phyloP scores from a whole-genome alignment of 37 sponge, comb jelly and placozoan genomes.

The Spongilla lacustris region DNA sequence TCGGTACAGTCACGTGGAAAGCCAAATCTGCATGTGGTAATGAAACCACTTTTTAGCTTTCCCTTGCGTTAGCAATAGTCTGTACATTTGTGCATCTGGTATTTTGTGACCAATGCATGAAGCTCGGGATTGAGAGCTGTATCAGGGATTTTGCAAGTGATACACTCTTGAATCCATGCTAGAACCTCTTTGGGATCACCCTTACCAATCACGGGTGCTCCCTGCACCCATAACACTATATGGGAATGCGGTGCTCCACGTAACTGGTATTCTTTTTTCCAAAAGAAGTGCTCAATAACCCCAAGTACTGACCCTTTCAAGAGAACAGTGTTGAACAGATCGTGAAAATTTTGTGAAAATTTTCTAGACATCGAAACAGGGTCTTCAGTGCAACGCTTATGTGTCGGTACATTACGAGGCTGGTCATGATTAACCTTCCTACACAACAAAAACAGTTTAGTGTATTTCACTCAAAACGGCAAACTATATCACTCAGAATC shows the following conservation, averaged over 20 bases:
- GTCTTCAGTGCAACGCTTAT: slow-evolving; percentile 62
- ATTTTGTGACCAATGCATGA: slow-evolving; percentile 52
- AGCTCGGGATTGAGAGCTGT: slow-evolving; percentile 38
- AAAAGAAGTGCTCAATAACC: slow-evolving; percentile 39
- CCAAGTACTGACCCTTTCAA: slow-evolving; percentile 44
- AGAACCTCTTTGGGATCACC: too few species aligned
- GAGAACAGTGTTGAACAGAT: slow-evolving; percentile 11
- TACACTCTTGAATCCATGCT: slow-evolving; percentile 57
- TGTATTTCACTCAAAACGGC: too few species aligned
- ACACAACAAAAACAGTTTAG: too few species aligned
- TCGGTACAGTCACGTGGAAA: slow-evolving; percentile 39
- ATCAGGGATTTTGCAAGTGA: slow-evolving; percentile 67
- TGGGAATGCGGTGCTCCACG: slow-evolving; percentile 68
- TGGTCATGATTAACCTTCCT: slow-evolving; percentile 37
- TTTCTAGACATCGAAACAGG: slow-evolving; percentile 56
- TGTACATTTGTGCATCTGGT: slow-evolving; percentile 30
- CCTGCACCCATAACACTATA: slow-evolving; percentile 43
- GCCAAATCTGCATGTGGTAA: slow-evolving; percentile 51
- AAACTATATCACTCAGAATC: too few species aligned
- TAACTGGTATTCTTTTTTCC: slow-evolving; percentile 35
- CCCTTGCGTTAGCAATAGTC: slow-evolving; percentile 32
- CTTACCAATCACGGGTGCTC: slow-evolving; percentile 57
- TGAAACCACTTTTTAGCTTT: slow-evolving; percentile 7
- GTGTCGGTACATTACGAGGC: neutral
- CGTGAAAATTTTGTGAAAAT: slow-evolving; percentile 45